Base-by-base conservation (phyloP, 2,888 invertebrate genomes). In the Conistra vaccinii region DNA sequence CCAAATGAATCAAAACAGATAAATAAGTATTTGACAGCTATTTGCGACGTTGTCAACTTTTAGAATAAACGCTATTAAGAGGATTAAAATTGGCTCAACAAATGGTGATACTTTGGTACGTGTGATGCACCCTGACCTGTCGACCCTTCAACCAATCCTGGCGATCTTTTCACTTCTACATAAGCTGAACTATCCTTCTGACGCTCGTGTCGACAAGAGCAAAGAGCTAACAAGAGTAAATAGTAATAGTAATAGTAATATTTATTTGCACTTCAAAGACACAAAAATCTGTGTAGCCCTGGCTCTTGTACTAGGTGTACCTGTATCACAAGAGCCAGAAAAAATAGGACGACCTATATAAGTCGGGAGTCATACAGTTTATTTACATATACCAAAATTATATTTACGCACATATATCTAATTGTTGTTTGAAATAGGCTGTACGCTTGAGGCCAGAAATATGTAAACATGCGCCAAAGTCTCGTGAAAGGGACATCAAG, bases 401-500 rank as follows among this genome's bases (percentile, higher is more conserved):
- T 63, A 7, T 39, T 29, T 66, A 61, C 35, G 2, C 48, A 51
- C n/a, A 48, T 45, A 35, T 48, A 61, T 39, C 17, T 70, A 68
- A 76, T 61, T 71, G 17, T 39, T 79, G 32, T 72, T 79, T 57
- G 55, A 55, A 79, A 42, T 14, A 32, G 26, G 10, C 2, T 57
- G 73, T 79, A 72, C 42, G 62, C 80, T 57, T 29, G 57, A 51
- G 57, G 67, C 66, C 42, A 48, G 69, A 63, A 71, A 79, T 75
- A 75, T 72, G 60, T 73, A 79, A 69, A 72, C 72, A 69, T 20
- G 45, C 45, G 53, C 63, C 32, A 45, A 62, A 73, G 53, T 57
- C 63, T 53, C 55, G 58, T 32, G 48, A 20, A 29, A 29, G 12
- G n/a, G 61, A 76, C 83, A 71, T 76, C 69, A 80, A 76, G 42